A percentile compares a stretch with the other conserved stretches of the same genome.
Evolutionary conservation across 2,113 vertebrate genomes (phyloP).

Genomic region (Glaucomys volans): DNA sequence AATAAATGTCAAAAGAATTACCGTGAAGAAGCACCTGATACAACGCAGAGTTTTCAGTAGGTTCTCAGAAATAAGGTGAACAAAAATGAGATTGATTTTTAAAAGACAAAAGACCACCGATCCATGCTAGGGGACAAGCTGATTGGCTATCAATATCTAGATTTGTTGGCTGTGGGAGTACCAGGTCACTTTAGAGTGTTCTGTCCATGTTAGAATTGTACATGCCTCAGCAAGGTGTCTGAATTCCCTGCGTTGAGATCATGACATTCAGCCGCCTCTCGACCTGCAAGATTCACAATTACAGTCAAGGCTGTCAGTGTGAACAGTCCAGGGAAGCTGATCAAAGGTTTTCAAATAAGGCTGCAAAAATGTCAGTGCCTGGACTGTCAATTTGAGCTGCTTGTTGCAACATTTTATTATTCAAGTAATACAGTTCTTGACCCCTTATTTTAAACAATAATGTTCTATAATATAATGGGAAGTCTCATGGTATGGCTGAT

Average conservation of each 20-base stretch:
- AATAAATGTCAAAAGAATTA: neutral
- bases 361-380: neutral
- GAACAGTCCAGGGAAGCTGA: neutral
- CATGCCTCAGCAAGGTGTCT: neutral
- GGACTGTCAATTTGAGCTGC: neutral
- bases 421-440: neutral
- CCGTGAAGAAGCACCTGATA: neutral
- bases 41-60: neutral
- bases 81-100: neutral
- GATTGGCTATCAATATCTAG: neutral
- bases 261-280: neutral
- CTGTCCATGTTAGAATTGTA: neutral
- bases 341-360: neutral
- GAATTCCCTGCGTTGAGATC: neutral
- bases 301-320: neutral
- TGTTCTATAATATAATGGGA: neutral
- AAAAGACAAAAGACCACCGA: neutral
- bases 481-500: neutral
- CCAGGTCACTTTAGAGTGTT: no score
- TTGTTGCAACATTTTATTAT: neutral
- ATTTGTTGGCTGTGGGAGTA: neutral
- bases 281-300: neutral
- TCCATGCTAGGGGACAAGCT: neutral
- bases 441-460: neutral
- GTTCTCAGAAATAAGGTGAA: neutral